Conservation (phyloP, 2,888 invertebrate species). For the Drosophila lutescens region DNA sequence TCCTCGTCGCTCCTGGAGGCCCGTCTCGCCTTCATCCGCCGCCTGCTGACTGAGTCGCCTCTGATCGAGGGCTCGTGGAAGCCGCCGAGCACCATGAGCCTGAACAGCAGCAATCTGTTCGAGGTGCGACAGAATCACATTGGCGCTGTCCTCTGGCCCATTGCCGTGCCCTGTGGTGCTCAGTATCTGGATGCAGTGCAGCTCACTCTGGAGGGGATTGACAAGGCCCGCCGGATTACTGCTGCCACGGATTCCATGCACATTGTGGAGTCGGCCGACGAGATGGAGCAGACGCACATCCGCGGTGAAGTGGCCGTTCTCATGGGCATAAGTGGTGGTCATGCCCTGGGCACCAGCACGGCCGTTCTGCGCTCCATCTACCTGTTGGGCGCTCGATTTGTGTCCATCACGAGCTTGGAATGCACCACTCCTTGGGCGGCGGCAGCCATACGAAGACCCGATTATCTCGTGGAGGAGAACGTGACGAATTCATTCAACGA, state of each 20-base stretch:
- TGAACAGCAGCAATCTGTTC: slow-evolving; percentile 74
- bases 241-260: slow-evolving; percentile 85
- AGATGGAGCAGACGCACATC: slow-evolving; percentile 87
- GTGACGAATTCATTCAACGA: slow-evolving; percentile 83
- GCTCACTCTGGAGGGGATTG: slow-evolving; percentile 88
- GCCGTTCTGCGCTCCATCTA: slow-evolving; percentile 88
- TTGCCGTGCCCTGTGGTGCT: slow-evolving; percentile 86
- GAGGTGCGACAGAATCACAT: slow-evolving; percentile 85
- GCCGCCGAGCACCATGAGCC: slow-evolving; percentile 72
- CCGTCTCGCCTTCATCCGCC: slow-evolving; percentile 85
- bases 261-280: slow-evolving; percentile 86
- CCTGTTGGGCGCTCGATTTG: slow-evolving; percentile 87
- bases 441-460: slow-evolving; percentile 81
- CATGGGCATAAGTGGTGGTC: slow-evolving; percentile 88
- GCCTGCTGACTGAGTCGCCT: slow-evolving; percentile 86
- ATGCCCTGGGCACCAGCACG: slow-evolving; percentile 88
- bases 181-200: slow-evolving; percentile 89
- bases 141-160: slow-evolving; percentile 85
- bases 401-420: slow-evolving; percentile 88
- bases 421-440: slow-evolving; percentile 88
- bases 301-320: slow-evolving; percentile 87
- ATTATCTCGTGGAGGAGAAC: slow-evolving; percentile 82
- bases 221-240: slow-evolving; percentile 87
- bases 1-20: slow-evolving; percentile 86
- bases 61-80: slow-evolving; percentile 86